Evolutionary conservation across 2,797 vertebrate species (phyloP).

Genomic region (Hypotaenidia philippensis): DNA sequence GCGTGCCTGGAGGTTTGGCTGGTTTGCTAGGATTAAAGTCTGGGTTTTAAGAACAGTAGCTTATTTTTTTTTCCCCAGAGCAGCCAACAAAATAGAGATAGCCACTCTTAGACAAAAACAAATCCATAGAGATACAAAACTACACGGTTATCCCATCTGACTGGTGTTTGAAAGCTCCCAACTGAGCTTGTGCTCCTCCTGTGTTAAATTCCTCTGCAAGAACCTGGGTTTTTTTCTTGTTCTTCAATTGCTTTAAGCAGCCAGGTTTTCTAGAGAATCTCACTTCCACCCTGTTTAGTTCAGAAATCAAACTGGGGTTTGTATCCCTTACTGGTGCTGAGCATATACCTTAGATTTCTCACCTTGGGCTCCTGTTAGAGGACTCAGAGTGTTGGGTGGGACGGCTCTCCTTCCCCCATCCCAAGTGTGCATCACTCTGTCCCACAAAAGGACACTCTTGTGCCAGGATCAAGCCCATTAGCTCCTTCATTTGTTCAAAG

Average conservation of each 20-base stretch:
- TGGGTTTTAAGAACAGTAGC: neutral
- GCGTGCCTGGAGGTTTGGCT: conserved; percentile 41
- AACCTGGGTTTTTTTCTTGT: neutral
- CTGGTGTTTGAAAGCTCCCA: neutral
- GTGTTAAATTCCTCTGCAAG: neutral
- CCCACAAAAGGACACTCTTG: neutral
- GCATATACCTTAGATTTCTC: neutral
- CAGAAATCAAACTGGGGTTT: neutral
- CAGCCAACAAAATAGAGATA: neutral
- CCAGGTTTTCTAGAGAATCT: neutral
- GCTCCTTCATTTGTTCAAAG: neutral
- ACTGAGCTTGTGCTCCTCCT: neutral
- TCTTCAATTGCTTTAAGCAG: neutral
- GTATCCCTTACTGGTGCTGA: neutral
- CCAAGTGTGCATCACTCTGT: neutral
- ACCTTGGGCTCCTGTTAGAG: neutral
- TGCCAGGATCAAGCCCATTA: neutral
- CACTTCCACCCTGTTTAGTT: neutral
- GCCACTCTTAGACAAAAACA: neutral
- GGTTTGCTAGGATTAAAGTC: neutral
- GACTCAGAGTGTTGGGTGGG: neutral
- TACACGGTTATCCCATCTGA: neutral
- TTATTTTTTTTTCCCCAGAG: neutral
- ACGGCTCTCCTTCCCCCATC: neutral
- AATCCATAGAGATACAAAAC: neutral